A percentile compares a stretch with the other conserved stretches of the same genome.
Evolutionary conservation across 2,113 vertebrate genomes (phyloP).

Genomic region (Chionodraco myersi): DNA sequence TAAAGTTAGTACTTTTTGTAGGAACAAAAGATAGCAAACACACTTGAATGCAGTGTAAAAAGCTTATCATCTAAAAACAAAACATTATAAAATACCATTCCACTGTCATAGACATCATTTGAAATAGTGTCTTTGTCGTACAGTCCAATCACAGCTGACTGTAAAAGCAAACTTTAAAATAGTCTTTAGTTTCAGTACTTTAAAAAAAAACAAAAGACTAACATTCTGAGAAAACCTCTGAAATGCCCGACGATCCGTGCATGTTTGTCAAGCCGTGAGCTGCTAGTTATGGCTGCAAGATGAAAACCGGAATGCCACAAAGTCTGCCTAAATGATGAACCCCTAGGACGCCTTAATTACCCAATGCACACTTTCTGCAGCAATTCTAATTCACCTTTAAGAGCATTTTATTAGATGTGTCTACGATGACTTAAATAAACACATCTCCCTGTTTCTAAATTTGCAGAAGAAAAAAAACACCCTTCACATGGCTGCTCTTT

Average conservation of each 20-base stretch:
- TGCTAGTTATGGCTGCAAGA: conserved; percentile 44
- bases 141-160: conserved; percentile 67
- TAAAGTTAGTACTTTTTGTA: conserved; percentile 82
- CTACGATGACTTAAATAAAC: conserved; percentile 34
- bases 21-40: conserved; percentile 87
- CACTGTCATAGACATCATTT: conserved; percentile 82
- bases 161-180: conserved; percentile 80
- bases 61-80: conserved; percentile 78
- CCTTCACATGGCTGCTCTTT: conserved; percentile 23
- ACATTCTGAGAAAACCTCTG: conserved; percentile 62
- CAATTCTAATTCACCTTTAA: neutral
- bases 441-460: conserved; percentile 57
- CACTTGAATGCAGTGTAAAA: conserved; percentile 84
- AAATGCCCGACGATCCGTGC: conserved; percentile 13
- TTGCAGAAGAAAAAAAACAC: conserved; percentile 13
- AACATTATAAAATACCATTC: conserved; percentile 86
- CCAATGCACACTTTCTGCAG: conserved; percentile 9
- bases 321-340: conserved; percentile 32
- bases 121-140: conserved; percentile 76
- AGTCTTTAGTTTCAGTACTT: conserved; percentile 66
- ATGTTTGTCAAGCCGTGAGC: conserved; percentile 36
- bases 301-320: conserved; percentile 69
- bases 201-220: conserved; percentile 22
- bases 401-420: conserved; percentile 34
- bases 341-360: conserved; percentile 7